These are phyloP conservation scores for Sebastes vulpes DNA, from an alignment of 2,797 vertebrate species.

Conservation along the genomic window DNA sequence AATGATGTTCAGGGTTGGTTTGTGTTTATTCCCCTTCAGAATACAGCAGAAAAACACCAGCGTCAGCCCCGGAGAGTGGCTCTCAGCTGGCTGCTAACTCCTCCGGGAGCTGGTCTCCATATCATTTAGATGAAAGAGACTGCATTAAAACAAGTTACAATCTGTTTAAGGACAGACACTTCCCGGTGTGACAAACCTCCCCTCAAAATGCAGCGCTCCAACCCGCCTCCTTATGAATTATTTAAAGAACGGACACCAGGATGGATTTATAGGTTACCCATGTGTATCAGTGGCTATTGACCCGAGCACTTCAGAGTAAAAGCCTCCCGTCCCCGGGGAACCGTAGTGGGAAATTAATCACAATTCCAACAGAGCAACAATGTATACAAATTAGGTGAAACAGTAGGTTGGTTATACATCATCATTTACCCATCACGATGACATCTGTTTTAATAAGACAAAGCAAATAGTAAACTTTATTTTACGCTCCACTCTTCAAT, in stretches of 20 bases:
- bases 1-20: slow-evolving; percentile 10
- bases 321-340: slow-evolving; percentile 27
- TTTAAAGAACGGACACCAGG: slow-evolving; percentile 45
- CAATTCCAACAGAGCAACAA: slow-evolving; percentile 37
- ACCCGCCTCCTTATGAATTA: slow-evolving; percentile 43
- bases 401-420: background rate
- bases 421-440: slow-evolving; percentile 1
- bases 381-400: slow-evolving; percentile 1
- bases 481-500: background rate
- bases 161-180: slow-evolving; percentile 42
- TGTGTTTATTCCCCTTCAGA: slow-evolving; percentile 40
- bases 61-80: slow-evolving; percentile 14
- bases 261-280: slow-evolving; percentile 52
- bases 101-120: slow-evolving; percentile 52
- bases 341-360: slow-evolving; percentile 42
- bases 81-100: slow-evolving; percentile 41
- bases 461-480: background rate
- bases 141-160: slow-evolving; percentile 49
- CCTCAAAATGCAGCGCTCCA: slow-evolving; percentile 17
- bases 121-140: slow-evolving; percentile 61
- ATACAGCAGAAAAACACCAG: slow-evolving; percentile 25
- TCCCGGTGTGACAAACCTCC: slow-evolving; percentile 29
- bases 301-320: slow-evolving; percentile 48
- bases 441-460: background rate
- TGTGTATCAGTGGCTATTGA: slow-evolving; percentile 61